Percentiles rank a stretch among this genome's conserved stretches.
These are phyloP conservation scores for Corapipo altera DNA, from an alignment of 2,113 vertebrate species.

Conservation along the genomic window DNA sequence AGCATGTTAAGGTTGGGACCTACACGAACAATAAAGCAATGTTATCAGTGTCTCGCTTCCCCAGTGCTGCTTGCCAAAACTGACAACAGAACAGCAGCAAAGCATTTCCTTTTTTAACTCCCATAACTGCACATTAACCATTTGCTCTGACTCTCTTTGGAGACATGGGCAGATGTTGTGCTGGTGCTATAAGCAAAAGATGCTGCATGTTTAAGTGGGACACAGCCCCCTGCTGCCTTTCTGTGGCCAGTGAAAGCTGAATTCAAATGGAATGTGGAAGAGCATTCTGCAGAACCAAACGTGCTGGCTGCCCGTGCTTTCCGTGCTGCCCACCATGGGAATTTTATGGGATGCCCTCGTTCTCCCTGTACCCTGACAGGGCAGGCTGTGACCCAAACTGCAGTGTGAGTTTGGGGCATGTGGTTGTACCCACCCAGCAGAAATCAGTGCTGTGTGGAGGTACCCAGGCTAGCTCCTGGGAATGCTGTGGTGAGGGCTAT, in stretches of 20 bases:
- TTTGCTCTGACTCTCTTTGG: constrained; percentile 12
- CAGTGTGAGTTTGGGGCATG: background rate
- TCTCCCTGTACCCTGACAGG: background rate
- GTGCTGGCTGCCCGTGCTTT: background rate
- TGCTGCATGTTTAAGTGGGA: background rate
- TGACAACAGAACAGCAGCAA: constrained; percentile 66
- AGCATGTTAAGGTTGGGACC: constrained; percentile 74
- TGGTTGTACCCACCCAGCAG: background rate
- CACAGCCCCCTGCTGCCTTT: background rate
- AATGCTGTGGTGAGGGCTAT: background rate
- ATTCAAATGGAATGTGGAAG: background rate
- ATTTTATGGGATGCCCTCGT: background rate
- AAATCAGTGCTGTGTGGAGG: background rate
- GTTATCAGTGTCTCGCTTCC: constrained; percentile 70
- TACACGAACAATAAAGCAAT: constrained; percentile 77
- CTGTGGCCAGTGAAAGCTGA: background rate
- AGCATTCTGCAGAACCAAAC: background rate
- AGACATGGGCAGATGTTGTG: background rate
- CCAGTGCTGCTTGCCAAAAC: constrained; percentile 63
- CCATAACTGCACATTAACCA: constrained; percentile 40
- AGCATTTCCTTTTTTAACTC: constrained; percentile 62
- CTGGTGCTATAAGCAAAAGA: background rate
- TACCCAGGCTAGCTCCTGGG: background rate
- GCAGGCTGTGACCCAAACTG: background rate
- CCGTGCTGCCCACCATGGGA: rapidly evolving